Conservation (phyloP, 1,140 invertebrate genomes). For the Aphelinus certus region DNA sequence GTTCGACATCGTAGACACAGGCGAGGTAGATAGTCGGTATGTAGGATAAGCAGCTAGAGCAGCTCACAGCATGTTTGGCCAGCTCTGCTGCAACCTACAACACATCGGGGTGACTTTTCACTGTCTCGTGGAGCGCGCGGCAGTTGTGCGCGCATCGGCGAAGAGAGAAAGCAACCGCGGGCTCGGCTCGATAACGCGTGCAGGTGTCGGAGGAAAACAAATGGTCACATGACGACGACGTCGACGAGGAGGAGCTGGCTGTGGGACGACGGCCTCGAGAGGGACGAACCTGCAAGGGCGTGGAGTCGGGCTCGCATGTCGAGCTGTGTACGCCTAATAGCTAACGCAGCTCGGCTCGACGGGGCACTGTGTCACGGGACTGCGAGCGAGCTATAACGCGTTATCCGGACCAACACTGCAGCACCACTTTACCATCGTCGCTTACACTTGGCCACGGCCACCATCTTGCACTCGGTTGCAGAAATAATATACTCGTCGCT, state of each 20-base stretch:
- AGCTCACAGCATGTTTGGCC: constrained; percentile 45
- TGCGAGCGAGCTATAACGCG: constrained; percentile 4
- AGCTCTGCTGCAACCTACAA: constrained; percentile 29
- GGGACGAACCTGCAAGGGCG: neutral
- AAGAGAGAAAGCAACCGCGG: neutral
- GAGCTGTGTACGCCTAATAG: neutral
- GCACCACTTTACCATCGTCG: constrained; percentile 21
- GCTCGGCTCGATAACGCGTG: constrained; percentile 2
- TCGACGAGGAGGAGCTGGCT: constrained; percentile 10
- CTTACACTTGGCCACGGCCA: constrained; percentile 14
- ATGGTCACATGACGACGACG: constrained; percentile 11
- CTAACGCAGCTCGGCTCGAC: too few species aligned
- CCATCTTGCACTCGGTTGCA: constrained; percentile 19
- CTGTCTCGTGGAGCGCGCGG: neutral
- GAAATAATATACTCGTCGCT: too few species aligned
- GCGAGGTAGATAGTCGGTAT: constrained; percentile 26
- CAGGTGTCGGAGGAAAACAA: neutral
- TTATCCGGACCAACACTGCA: constrained; percentile 13
- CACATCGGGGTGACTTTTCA: constrained; percentile 1
- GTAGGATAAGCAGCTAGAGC: constrained; percentile 31
- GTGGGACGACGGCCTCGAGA: neutral
- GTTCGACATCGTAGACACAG: constrained; percentile 59
- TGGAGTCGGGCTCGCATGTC: neutral
- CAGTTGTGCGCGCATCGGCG: neutral
- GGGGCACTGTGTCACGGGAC: too few species aligned